Conservation (phyloP, 2,888 invertebrate species). For the Apodemia zela region DNA sequence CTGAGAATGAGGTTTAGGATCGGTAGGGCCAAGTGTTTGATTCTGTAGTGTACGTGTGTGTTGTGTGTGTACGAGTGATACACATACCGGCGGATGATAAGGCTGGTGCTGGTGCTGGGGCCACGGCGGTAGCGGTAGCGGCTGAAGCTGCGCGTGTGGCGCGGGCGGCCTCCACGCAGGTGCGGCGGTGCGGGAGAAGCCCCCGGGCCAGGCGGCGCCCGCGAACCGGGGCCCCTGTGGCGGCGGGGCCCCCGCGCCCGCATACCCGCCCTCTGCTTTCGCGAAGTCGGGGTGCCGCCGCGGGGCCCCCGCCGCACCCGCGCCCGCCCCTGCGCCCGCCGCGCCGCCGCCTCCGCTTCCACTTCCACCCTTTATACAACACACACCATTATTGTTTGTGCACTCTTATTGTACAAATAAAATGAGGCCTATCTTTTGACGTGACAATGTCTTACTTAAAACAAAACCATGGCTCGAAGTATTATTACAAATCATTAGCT, state of each 20-base stretch:
- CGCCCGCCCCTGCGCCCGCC: slow-evolving; percentile 50
- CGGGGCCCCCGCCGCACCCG: slow-evolving; percentile 79
- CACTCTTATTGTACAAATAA: background rate
- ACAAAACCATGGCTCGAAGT: background rate
- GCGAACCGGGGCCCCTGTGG: slow-evolving; percentile 34
- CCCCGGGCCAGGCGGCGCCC: slow-evolving; percentile 46
- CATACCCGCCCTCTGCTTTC: slow-evolving; percentile 77
- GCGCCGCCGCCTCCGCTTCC: slow-evolving; percentile 33
- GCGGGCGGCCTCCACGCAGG: slow-evolving; percentile 50
- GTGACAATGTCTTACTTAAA: background rate
- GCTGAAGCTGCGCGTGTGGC: slow-evolving; percentile 46
- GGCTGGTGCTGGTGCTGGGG: slow-evolving; percentile 62
- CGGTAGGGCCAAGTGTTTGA: background rate
- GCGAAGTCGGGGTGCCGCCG: slow-evolving; percentile 90
- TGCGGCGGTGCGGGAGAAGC: slow-evolving; percentile 56
- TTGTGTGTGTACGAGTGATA: background rate
- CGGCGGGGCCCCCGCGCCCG: slow-evolving; percentile 43
- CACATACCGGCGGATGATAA: slow-evolving; percentile 54
- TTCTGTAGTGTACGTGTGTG: background rate
- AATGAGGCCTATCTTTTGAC: background rate
- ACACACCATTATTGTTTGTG: slow-evolving; percentile 15
- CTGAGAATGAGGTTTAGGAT: too few relatives aligned
- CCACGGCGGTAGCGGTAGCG: slow-evolving; percentile 60
- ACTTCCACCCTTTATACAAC: slow-evolving; percentile 53
- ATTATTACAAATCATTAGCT: background rate